Evolutionary conservation across 2,888 invertebrate genomes (phyloP).

Genomic region (Steinernema carpocapsae): DNA sequence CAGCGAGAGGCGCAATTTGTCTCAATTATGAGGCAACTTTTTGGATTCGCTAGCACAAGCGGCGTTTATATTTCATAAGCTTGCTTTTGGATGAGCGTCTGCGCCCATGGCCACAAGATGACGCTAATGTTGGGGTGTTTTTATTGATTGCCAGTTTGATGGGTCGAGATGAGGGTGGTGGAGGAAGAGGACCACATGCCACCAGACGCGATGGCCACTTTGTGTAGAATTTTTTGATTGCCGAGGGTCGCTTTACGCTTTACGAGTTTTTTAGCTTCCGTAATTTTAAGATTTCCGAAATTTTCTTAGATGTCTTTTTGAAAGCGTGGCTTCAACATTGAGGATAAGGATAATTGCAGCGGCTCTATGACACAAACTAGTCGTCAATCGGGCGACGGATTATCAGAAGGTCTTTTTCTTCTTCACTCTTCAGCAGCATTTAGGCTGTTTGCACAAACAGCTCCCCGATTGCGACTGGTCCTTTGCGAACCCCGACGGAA

Average conservation of each 20-base stretch:
- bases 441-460: too few species aligned
- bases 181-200: conserved; percentile 24
- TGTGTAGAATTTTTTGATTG: too few species aligned
- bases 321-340: too few species aligned
- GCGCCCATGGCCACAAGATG: too few species aligned
- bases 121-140: too few species aligned
- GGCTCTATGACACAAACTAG: conserved; percentile 5
- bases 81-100: neutral
- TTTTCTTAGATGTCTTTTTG: too few species aligned
- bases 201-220: neutral
- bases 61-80: conserved; percentile 11
- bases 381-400: conserved; percentile 1
- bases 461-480: conserved; percentile 11
- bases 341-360: conserved; percentile 17
- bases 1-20: conserved; percentile 4
- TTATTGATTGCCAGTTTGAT: neutral
- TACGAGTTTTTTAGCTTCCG: neutral
- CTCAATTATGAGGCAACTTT: conserved; percentile 18
- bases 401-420: conserved; percentile 30
- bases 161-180: neutral
- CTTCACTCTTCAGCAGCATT: neutral
- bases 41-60: too few species aligned
- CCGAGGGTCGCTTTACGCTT: neutral
- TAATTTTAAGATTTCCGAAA: too few species aligned
- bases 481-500: neutral